These are phyloP conservation scores for Hirtodrosophila histrioides DNA, from an alignment of 2,888 invertebrate genomes.

Conservation along the genomic window DNA sequence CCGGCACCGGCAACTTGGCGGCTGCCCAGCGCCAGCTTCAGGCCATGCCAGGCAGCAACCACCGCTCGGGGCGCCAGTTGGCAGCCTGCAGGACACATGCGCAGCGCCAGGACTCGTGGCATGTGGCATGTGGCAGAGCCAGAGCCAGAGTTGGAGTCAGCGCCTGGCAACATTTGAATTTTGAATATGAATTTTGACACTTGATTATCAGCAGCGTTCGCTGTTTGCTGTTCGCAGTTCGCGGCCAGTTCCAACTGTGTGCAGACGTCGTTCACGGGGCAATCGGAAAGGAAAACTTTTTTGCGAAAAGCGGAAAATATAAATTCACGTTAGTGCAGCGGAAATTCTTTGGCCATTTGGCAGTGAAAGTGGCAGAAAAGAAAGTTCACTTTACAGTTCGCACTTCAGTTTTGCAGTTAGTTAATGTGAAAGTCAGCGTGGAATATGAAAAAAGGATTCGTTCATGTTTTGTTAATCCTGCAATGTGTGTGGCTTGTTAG, in stretches of 20 bases:
- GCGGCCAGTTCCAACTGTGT: conserved; percentile 69
- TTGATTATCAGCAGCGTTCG: conserved; percentile 72
- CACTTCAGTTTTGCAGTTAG: conserved; percentile 19
- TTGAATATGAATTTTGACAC: conserved; percentile 80
- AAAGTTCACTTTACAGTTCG: conserved; percentile 45
- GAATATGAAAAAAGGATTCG: conserved; percentile 54
- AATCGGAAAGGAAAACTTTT: conserved; percentile 46
- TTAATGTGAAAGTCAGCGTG: conserved; percentile 44
- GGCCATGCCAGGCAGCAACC: conserved; percentile 8
- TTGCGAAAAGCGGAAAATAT: conserved; percentile 46
- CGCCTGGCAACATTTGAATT: conserved; percentile 70
- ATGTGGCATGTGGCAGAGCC: conserved; percentile 10
- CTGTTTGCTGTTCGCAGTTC: conserved; percentile 56
- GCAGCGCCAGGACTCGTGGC: conserved; percentile 52
- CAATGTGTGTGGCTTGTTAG: conserved; percentile 54
- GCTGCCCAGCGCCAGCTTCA: conserved; percentile 32
- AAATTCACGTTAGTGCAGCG: conserved; percentile 58
- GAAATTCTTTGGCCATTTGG: conserved; percentile 58
- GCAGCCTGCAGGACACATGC: conserved; percentile 71
- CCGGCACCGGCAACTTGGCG: conserved; percentile 47
- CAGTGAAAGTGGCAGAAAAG: conserved; percentile 63
- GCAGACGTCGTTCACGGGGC: conserved; percentile 60
- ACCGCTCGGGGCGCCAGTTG: conserved; percentile 38
- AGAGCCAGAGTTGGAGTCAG: conserved; percentile 21
- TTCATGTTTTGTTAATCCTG: conserved; percentile 48